phyloP scores from a whole-genome alignment of 2,797 vertebrate species.

The Petrocephalus schoutedeni region DNA sequence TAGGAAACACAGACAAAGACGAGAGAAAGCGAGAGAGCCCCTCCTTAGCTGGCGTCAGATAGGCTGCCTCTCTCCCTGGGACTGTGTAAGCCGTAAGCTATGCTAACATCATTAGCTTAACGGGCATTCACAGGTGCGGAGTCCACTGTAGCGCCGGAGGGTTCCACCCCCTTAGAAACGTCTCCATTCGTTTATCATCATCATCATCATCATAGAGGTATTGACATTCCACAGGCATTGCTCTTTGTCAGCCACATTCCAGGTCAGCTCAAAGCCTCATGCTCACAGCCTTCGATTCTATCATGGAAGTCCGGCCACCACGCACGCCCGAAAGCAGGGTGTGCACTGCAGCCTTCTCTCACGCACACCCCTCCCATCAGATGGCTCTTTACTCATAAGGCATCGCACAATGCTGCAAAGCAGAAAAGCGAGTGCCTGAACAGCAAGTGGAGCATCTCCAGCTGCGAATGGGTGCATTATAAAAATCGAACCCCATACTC shows the following conservation, averaged over 20 bases:
- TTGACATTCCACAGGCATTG: neutral
- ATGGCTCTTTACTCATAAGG: neutral
- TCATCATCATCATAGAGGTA: neutral
- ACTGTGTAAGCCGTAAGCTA: neutral
- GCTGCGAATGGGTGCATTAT: neutral
- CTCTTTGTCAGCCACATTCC: neutral
- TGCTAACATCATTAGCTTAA: neutral
- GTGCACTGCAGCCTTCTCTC: neutral
- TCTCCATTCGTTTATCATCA: neutral
- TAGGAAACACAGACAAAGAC: neutral
- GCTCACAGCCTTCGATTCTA: neutral
- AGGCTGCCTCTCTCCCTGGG: neutral
- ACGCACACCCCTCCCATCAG: neutral
- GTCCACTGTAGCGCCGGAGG: neutral
- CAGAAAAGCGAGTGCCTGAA: neutral
- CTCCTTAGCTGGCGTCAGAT: neutral
- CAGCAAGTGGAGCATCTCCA: no score
- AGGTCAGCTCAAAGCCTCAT: neutral
- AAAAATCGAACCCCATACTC: neutral
- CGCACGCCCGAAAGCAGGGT: neutral
- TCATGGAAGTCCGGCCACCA: neutral
- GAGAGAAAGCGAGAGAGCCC: neutral
- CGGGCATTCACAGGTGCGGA: neutral
- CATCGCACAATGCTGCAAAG: neutral
- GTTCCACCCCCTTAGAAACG: neutral